These are phyloP conservation scores for Leucophenga maculata DNA, from an alignment of 2,888 invertebrate genomes.

Conservation along the genomic window DNA sequence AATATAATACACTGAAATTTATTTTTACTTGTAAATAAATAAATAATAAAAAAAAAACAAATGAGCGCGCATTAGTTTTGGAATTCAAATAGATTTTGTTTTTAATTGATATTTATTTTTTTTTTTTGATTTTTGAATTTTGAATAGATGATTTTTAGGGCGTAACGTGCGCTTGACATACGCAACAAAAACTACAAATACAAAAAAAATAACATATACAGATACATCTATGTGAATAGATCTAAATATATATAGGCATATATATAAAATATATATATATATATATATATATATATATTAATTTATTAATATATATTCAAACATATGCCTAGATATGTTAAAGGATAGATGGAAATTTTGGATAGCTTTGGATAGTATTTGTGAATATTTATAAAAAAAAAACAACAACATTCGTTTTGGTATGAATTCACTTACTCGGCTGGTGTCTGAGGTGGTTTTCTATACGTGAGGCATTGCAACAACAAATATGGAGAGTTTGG, in stretches of 20 bases:
- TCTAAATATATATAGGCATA: too few species aligned
- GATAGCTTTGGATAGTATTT: constrained; percentile 1
- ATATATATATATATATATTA: background rate
- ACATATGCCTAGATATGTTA: background rate
- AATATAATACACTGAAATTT: too few species aligned
- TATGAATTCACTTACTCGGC: constrained; percentile 70
- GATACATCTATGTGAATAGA: background rate
- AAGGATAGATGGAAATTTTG: background rate
- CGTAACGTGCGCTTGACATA: background rate
- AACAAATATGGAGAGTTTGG: constrained; percentile 58
- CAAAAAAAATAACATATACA: background rate
- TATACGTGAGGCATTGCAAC: constrained; percentile 65
- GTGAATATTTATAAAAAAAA: background rate
- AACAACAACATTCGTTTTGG: constrained; percentile 41
- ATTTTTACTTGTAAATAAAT: too few species aligned
- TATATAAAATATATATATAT: background rate
- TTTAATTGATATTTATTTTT: too few species aligned
- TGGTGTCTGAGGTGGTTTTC: constrained; percentile 72
- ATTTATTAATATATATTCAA: background rate
- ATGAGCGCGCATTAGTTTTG: too few species aligned
- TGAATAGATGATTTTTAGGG: too few species aligned
- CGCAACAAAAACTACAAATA: background rate
- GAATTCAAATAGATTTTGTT: too few species aligned
- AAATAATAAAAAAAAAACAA: too few species aligned
- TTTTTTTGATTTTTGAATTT: too few species aligned